These are phyloP conservation scores for Ctenomys sociabilis DNA, from an alignment of 2,113 vertebrate species.

Conservation along the genomic window DNA sequence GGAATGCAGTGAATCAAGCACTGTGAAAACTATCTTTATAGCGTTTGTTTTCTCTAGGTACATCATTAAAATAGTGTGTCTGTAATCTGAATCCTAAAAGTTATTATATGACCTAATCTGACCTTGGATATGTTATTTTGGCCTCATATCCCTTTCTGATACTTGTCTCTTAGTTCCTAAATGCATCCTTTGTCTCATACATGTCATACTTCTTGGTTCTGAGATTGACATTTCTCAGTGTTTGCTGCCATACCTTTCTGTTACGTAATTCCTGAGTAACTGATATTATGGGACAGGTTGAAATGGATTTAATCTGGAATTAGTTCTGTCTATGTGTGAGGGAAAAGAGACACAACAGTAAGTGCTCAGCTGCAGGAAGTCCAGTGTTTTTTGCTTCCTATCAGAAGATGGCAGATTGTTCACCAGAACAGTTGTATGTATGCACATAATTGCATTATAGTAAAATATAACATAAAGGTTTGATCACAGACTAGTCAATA, in stretches of 20 bases:
- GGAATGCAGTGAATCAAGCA: not conserved
- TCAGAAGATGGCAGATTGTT: not conserved
- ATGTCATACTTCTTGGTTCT: not conserved
- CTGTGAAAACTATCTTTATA: not conserved
- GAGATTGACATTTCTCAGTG: not conserved
- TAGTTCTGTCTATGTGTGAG: not conserved
- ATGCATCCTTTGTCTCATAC: not conserved
- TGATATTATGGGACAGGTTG: not conserved
- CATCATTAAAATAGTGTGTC: not conserved
- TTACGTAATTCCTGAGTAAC: not conserved
- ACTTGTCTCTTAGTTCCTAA: not conserved
- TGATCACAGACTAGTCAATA: slow-evolving; percentile 2
- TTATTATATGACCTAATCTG: not conserved
- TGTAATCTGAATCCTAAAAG: not conserved
- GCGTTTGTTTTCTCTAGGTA: not conserved
- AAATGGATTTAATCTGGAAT: slow-evolving; percentile 3
- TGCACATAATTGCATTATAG: not conserved
- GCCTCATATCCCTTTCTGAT: not conserved
- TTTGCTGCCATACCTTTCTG: not conserved
- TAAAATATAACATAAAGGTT: not conserved
- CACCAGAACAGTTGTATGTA: not conserved
- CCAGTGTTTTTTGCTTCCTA: not conserved
- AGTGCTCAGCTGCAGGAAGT: not conserved
- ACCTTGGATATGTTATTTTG: not conserved
- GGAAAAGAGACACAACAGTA: not conserved